Percentiles rank a stretch among this genome's conserved stretches.
These are phyloP conservation scores for Oncorhynchus mykiss DNA, from an alignment of 2,113 vertebrate species.

Conservation along the genomic window DNA sequence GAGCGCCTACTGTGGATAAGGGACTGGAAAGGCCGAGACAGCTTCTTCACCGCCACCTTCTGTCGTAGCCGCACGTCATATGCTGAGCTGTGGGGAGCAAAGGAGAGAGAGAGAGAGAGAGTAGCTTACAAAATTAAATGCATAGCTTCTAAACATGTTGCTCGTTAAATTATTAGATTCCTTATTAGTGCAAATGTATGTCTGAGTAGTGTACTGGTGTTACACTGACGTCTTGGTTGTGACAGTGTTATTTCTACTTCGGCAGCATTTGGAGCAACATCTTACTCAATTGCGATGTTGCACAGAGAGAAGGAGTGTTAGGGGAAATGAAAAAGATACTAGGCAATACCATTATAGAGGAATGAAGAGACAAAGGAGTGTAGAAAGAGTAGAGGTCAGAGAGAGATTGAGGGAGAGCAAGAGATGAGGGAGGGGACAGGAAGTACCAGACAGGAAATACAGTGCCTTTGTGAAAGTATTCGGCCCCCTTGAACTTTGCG, in stretches of 20 bases:
- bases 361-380: background rate
- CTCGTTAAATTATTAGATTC: background rate
- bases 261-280: background rate
- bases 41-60: slow-evolving; percentile 97
- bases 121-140: background rate
- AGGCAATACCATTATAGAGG: no score
- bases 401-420: background rate
- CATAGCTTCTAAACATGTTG: slow-evolving; percentile 1
- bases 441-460: background rate
- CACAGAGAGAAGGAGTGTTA: slow-evolving; percentile 15
- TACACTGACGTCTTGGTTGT: slow-evolving; percentile 23
- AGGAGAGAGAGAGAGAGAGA: background rate
- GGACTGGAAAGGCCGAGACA: slow-evolving; percentile 94
- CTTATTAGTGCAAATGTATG: slow-evolving; percentile 37
- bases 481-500: no score
- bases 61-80: slow-evolving; percentile 88
- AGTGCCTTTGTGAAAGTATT: no score
- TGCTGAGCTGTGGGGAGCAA: slow-evolving; percentile 78
- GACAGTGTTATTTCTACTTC: background rate
- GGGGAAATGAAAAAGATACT: slow-evolving; percentile 26
- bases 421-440: background rate
- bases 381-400: background rate
- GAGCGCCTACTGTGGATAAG: slow-evolving; percentile 92
- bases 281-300: background rate
- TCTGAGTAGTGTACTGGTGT: background rate